Percentiles rank a stretch among this genome's conserved stretches.
phyloP scores from a whole-genome alignment of 2,113 vertebrate species.

The Desmodus rotundus region DNA sequence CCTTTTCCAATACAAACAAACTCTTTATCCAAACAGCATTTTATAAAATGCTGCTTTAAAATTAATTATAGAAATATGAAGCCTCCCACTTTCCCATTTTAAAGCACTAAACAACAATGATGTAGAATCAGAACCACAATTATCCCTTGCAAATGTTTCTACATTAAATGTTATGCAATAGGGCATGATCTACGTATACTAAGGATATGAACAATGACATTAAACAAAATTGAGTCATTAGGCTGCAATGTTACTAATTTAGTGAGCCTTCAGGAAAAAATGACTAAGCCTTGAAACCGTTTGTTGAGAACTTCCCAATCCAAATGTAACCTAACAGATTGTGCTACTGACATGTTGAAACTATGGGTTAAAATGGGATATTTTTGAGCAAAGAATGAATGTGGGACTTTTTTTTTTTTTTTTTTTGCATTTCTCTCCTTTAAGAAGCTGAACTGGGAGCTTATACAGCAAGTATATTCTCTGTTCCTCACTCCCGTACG shows the following conservation, averaged over 20 bases:
- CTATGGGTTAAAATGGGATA: background rate
- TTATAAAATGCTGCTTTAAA: constrained; percentile 43
- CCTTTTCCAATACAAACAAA: background rate
- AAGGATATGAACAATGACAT: constrained; percentile 30
- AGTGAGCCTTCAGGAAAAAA: constrained; percentile 51
- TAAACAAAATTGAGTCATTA: constrained; percentile 50
- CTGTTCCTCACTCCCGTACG: background rate
- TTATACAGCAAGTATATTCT: background rate
- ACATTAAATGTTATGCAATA: constrained; percentile 11
- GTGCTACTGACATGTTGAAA: background rate
- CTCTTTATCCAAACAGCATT: constrained; percentile 21
- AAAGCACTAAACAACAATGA: constrained; percentile 19
- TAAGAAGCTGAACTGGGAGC: background rate
- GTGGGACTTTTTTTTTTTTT: background rate
- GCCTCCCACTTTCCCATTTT: constrained; percentile 42
- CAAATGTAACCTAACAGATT: background rate
- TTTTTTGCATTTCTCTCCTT: background rate
- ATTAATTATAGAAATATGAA: constrained; percentile 55
- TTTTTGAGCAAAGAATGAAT: background rate
- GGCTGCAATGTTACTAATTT: constrained; percentile 39
- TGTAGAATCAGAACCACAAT: constrained; percentile 15
- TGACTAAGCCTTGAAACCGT: constrained; percentile 42
- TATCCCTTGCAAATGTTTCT: background rate
- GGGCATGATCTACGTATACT: background rate
- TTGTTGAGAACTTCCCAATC: constrained; percentile 18